These are phyloP conservation scores for Dascyllus trimaculatus DNA, from an alignment of 2,113 vertebrate species.

Conservation along the genomic window DNA sequence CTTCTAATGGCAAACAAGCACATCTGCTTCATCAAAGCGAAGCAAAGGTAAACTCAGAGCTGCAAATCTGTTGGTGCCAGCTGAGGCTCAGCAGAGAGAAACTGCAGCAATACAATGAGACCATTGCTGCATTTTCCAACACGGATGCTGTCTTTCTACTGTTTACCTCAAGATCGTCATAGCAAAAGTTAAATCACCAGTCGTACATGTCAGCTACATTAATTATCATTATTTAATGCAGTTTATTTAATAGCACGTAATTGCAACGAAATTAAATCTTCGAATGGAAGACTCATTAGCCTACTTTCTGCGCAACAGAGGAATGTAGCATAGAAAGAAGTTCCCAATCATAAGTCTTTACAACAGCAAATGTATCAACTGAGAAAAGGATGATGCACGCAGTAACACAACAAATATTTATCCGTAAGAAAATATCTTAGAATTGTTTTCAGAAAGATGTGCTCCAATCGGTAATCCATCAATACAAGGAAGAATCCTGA, in stretches of 20 bases:
- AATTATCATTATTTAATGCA: constrained; percentile 1
- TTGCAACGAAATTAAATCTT: constrained; percentile 25
- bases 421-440: constrained; percentile 20
- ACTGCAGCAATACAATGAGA: neutral
- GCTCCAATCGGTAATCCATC: constrained; percentile 57
- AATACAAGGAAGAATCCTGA: constrained; percentile 54
- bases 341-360: neutral
- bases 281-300: constrained; percentile 10
- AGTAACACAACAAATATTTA: constrained; percentile 16
- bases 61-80: neutral
- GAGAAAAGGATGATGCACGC: neutral
- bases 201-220: neutral
- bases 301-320: constrained; percentile 1
- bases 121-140: neutral
- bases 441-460: constrained; percentile 16
- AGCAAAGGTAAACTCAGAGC: neutral
- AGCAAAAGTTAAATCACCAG: neutral
- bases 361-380: neutral
- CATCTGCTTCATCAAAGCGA: neutral
- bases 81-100: neutral
- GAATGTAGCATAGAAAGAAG: constrained; percentile 10
- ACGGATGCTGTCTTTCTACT: neutral
- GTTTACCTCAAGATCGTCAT: neutral
- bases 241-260: constrained; percentile 15
- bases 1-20: neutral